Conservation (phyloP, 2,113 vertebrate species). For the Oryzias woworae region DNA sequence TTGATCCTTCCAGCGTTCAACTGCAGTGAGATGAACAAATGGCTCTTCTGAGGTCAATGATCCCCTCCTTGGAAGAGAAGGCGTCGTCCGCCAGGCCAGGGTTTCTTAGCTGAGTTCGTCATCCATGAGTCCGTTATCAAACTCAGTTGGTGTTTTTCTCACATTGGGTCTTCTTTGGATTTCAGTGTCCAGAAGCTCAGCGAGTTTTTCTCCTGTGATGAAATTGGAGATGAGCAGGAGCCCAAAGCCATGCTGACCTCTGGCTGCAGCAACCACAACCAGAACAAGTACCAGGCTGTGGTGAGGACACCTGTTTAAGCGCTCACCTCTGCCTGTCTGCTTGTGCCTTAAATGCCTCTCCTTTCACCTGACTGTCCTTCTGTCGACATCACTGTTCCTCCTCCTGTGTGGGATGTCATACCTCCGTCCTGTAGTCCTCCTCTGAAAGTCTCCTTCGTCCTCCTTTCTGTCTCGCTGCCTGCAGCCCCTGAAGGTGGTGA, state of each 20-base stretch:
- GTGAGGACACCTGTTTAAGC: constrained; percentile 70
- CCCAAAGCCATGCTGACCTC: constrained; percentile 70
- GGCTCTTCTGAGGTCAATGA: too few relatives aligned
- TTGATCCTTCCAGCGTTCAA: too few relatives aligned
- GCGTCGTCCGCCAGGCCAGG: too few relatives aligned
- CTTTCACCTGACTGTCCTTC: constrained; percentile 15
- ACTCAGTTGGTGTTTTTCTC: not conserved
- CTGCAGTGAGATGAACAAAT: too few relatives aligned
- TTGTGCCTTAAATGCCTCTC: constrained; percentile 14
- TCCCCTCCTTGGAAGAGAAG: too few relatives aligned
- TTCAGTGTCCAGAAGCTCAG: constrained; percentile 93
- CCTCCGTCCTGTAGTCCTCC: constrained; percentile 46
- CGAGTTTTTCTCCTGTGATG: constrained; percentile 95
- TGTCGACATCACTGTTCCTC: constrained; percentile 6
- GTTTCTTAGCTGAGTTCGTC: too few relatives aligned
- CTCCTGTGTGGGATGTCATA: constrained; percentile 19
- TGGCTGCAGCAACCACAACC: constrained; percentile 81
- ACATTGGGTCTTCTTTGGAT: not conserved
- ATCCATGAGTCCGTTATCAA: too few relatives aligned
- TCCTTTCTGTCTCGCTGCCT: constrained; percentile 58
- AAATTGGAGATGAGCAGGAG: constrained; percentile 92
- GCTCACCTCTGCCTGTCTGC: constrained; percentile 6
- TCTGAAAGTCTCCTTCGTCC: constrained; percentile 50
- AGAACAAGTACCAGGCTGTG: constrained; percentile 90
- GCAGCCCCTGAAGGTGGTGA: constrained; percentile 95